A percentile compares a stretch with the other conserved stretches of the same genome.
phyloP scores from a whole-genome alignment of 2,888 invertebrate genomes.

The Meganola albula region DNA sequence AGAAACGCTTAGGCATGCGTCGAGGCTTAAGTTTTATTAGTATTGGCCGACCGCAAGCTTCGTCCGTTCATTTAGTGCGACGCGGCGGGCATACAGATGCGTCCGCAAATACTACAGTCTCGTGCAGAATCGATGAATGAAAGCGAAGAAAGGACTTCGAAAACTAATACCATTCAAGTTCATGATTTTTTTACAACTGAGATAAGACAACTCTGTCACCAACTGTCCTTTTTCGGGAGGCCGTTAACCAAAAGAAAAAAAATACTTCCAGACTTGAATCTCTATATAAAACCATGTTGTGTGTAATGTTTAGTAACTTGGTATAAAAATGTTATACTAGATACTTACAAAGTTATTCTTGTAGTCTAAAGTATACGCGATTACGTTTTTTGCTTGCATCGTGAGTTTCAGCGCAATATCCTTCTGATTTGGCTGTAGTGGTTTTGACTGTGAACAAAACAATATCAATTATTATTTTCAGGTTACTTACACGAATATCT shows the following conservation, averaged over 20 bases:
- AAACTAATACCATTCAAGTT: too few relatives aligned
- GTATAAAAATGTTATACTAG: slow-evolving; percentile 27
- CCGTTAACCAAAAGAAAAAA: too few relatives aligned
- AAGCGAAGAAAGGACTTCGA: slow-evolving; percentile 47
- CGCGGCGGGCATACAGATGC: slow-evolving; percentile 72
- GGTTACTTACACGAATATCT: too few relatives aligned
- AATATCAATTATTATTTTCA: too few relatives aligned
- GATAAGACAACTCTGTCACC: too few relatives aligned
- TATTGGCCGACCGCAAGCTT: slow-evolving; percentile 59
- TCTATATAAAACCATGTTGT: too few relatives aligned
- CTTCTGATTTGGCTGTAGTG: slow-evolving; percentile 41
- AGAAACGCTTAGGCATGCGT: slow-evolving; percentile 41
- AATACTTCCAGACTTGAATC: too few relatives aligned
- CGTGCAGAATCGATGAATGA: slow-evolving; percentile 53
- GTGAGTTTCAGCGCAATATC: slow-evolving; percentile 35
- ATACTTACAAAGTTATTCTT: slow-evolving; percentile 64
- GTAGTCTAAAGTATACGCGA: slow-evolving; percentile 44
- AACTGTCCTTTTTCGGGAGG: too few relatives aligned
- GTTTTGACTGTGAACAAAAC: slow-evolving; percentile 48
- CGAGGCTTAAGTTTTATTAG: slow-evolving; percentile 59
- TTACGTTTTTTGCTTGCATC: slow-evolving; percentile 46
- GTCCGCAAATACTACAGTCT: slow-evolving; percentile 55
- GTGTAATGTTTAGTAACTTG: too few relatives aligned
- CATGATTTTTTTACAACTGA: too few relatives aligned
- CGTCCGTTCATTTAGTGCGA: slow-evolving; percentile 73